Base-by-base conservation (phyloP, 2,888 invertebrate species). In the Leptogaster cylindrica region DNA sequence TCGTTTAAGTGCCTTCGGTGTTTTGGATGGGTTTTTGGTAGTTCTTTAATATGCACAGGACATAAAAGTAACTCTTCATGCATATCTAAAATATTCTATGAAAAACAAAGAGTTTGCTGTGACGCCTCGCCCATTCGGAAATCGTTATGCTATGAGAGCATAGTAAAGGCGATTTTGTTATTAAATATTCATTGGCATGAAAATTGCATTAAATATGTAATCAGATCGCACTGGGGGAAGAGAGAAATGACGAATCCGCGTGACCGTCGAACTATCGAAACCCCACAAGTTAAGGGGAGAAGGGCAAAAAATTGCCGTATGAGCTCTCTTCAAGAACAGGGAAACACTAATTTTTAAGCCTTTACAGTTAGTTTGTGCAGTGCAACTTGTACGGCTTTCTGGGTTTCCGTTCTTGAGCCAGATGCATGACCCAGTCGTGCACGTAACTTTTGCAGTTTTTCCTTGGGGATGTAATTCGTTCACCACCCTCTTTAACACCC, bases 141-240 rank as follows among this genome's bases (percentile, higher is more conserved):
- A 23, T 23, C 23, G 23, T 39, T 12, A n/a, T 8, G 14, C 50
- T 27, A 31, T 23, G 23, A 36, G 36, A 46, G n/a, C n/a, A n/a
- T n/a, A n/a, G n/a, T 8, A 55, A 50, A 55, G 18, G 33, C 31
- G 52, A 36, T 55, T 55, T 55, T 36, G n/a, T 55, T 55, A 55
- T 55, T 55, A 55, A 55, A 55, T 55, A 55, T 55, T 55, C 36
- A 36, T 55, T 55, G 55, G 20, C 55, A 55, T 55, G 55, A 36
- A 55, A 36, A 55, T 55, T 36, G 55, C 36, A 36, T 55, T 55
- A 36, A 55, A 55, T 18, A 20, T 55, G 36, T 23, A 55, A 36
- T 55, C 36, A 55, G 8, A n/a, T 20, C 36, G 23, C 25, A 23
- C 33, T 36, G 23, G 12, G 23, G 3, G 20, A n/a, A 23, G 10